Evolutionary conservation across 1,140 invertebrate genomes (phyloP).

Genomic region (Leguminivora glycinivorella): DNA sequence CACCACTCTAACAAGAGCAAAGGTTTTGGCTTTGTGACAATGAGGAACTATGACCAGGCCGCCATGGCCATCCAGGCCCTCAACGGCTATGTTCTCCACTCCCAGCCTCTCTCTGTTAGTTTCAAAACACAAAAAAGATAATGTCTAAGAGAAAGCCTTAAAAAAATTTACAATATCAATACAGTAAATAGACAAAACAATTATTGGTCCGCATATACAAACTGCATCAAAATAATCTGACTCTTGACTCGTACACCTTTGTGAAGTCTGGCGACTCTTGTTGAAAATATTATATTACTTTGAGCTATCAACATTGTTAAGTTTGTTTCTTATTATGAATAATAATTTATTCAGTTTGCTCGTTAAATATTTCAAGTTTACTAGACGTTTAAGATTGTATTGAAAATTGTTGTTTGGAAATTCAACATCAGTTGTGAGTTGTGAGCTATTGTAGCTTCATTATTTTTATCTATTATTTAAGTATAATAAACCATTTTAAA

Average conservation of each 20-base stretch:
- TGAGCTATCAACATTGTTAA: conserved; percentile 78
- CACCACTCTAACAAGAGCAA: conserved; percentile 99
- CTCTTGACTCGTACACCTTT: conserved; percentile 55
- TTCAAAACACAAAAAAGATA: conserved; percentile 95
- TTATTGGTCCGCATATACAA: conserved; percentile 66
- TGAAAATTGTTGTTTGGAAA: conserved; percentile 70
- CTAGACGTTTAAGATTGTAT: conserved; percentile 76
- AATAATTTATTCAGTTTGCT: conserved; percentile 79
- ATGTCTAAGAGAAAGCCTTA: conserved; percentile 64
- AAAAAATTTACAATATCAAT: conserved; percentile 71
- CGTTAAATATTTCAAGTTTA: conserved; percentile 79
- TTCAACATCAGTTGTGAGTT: conserved; percentile 73
- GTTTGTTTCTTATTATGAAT: conserved; percentile 78
- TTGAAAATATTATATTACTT: conserved; percentile 77
- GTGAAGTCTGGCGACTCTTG: conserved; percentile 67
- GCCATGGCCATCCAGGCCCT: conserved; percentile 98
- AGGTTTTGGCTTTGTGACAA: conserved; percentile 99
- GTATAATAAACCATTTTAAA: conserved; percentile 73
- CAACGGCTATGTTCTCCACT: conserved; percentile 98
- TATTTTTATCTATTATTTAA: conserved; percentile 78
- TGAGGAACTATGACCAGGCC: conserved; percentile 99
- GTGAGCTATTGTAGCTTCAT: conserved; percentile 73
- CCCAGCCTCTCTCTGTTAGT: conserved; percentile 98
- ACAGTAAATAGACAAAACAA: conserved; percentile 73
- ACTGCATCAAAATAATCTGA: conserved; percentile 58